Base-by-base conservation (phyloP, 2,113 vertebrate genomes). In the Hiodon tergisus region DNA sequence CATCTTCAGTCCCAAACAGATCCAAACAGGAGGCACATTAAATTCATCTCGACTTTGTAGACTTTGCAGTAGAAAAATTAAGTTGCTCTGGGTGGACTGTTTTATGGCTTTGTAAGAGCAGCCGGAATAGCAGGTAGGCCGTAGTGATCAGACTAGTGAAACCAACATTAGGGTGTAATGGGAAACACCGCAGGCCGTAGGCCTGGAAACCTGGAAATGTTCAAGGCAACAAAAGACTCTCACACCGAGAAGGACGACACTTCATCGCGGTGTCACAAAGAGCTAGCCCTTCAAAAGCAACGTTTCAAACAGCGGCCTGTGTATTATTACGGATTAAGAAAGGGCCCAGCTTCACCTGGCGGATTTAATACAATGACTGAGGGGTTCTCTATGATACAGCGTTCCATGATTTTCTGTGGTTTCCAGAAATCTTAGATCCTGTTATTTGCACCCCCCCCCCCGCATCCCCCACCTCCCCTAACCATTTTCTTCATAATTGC, bases 401-500 rank as follows among this genome's bases (percentile, higher is more conserved):
- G 83, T 85, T 86, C 79, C 78, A 87, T 85, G 85, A 79, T 81
- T 82, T 60, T 84, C 84, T 87, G 79, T 81, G 88, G 90, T 87
- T 90, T 90, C 87, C 85, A 83, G 82, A 87, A 86, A 82, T 85
- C 85, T 85, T 87, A 86, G 88, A 91, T 90, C 89, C 87, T 92
- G 88, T 90, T 90, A 86, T 83, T 86, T 81, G 86, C 80, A 82
- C 80, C 87, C 86, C 86, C 86, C 80, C 87, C 86, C 86, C 86
- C 80, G 55, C 83, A 78, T 74, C 86, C 77, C 86, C 88, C 83
- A 80, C 87, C 89, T 31, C 1, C 31, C 31, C 17, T 11, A 14
- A 13, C 70, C 90, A 89, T 88, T 91, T 92, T 85, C 86, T 82
- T 82, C 85, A 82, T 87, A 91, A 92, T 92, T 91, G 86, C 83